Conservation (phyloP, 2,113 vertebrate species). For the Paradoxurus hermaphroditus region DNA sequence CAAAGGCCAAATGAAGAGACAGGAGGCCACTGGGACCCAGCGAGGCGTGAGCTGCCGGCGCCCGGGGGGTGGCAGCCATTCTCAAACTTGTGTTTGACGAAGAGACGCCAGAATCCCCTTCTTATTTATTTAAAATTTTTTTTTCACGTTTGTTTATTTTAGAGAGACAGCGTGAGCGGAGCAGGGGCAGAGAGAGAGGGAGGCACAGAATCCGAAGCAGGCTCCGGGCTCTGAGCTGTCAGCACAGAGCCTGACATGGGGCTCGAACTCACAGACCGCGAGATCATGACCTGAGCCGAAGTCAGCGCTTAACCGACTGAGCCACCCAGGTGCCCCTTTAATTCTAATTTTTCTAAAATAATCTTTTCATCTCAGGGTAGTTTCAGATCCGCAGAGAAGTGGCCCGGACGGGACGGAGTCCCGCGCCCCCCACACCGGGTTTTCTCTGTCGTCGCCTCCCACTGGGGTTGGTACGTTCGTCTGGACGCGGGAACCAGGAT, state of each 20-base stretch:
- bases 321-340: not conserved
- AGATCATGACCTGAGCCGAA: too few species aligned
- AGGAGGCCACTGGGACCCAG: not conserved
- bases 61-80: not conserved
- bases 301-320: too few species aligned
- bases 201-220: too few species aligned
- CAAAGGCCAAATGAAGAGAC: not conserved
- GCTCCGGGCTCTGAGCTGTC: too few species aligned
- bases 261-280: fast-evolving
- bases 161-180: too few species aligned
- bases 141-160: too few species aligned
- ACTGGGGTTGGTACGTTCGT: too few species aligned
- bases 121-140: too few species aligned
- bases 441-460: too few species aligned
- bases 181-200: too few species aligned
- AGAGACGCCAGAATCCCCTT: not conserved
- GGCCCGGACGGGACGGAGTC: not conserved
- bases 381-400: not conserved
- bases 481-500: too few species aligned
- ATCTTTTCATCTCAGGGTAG: not conserved
- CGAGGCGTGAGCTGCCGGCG: not conserved
- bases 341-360: not conserved
- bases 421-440: not conserved
- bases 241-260: too few species aligned
- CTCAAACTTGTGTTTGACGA: not conserved